Base-by-base conservation (phyloP, 2,888 invertebrate genomes). In the Lasius fuliginosus region DNA sequence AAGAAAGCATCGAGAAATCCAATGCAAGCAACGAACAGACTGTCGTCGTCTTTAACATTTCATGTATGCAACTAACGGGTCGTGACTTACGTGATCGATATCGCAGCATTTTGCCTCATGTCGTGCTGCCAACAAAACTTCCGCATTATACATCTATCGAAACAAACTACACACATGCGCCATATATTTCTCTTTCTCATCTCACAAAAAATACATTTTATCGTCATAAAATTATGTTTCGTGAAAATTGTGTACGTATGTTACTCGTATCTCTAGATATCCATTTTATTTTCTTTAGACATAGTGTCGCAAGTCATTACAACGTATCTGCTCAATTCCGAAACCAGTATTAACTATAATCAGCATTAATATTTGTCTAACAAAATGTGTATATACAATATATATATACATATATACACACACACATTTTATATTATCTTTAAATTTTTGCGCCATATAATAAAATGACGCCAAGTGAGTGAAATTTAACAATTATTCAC, bases 11-110 rank as follows among this genome's bases (percentile, higher is more conserved):
- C 27, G 81, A 64, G 60, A 85, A 73, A 68, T 85, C 67, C 64
- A 49, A n/a, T n/a, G 75, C 84, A 79, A 85, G 75, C 69, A 81
- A 73, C 82, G 65, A 60, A 67, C 73, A 12, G 82, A 83, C 82
- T 85, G 87, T 71, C 83, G 81, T 60, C 77, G 53, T 75, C 85
- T 81, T 88, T 88, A 87, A 88, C 65, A 73, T 88, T 83, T 89
- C 65, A 87, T 88, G 77, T 46, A 71, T 77, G 58, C 73, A 71
- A 79, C 75, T 68, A 62, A 60, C 65, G 40, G 75, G 82, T 68
- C 75, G 60, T 67, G 83, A 83, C 84, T 86, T 69, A 30, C 62
- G 30, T 74, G 77, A 75, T 88, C 88, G 73, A 88, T 88, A 85
- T 69, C 62, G 33, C 56, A n/a, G 23, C 77, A 27, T 71, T 81